Evolutionary conservation across 1,140 invertebrate genomes (phyloP), one percentile per base, ranked within the genome.

Genomic region (Zaprionus gabonicus): DNA sequence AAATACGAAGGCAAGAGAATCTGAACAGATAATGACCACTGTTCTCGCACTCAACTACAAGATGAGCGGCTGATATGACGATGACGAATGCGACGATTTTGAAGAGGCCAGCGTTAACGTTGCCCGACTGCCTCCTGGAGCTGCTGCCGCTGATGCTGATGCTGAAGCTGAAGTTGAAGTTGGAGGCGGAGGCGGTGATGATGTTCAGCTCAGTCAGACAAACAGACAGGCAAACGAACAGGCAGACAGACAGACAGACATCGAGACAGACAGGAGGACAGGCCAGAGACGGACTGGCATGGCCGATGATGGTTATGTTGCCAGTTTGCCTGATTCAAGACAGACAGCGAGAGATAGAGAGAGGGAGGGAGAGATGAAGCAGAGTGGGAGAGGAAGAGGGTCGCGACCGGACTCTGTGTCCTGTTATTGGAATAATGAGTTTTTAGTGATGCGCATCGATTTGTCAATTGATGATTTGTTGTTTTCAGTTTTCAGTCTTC

Each of bases 381-480:
- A 4, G 27, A 7, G 55, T 3, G 38, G 6, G n/a, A 46, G 41
- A 17, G 41, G 5, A 7, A 51, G 46, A 51, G 46, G 46, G 46
- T 51, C 57, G 57, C 57, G 38, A 55, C 51, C 49, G 63, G 63
- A 55, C 63, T 4, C 56, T 79, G 59, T 71, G 77, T 84, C 80
- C 77, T 84, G 77, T 83, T 84, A 83, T 84, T 84, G 81, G 66
- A 77, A 84, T 84, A 84, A 84, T 84, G 81, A 83, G 81, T 83
- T 84, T 83, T 84, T 83, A 84, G 81, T 83, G 81, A 83, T 83
- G 81, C 81, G 70, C 81, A 83, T 83, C 80, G 81, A 83, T 84
- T 84, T 84, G 81, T 84, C 81, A 84, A 84, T 84, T 83, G 81
- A 84, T 84, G 81, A 84, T 84, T 84, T 84, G 81, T 84, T 83